phyloP scores from a whole-genome alignment of 35 echinoderm and acorn worm genomes.

The Amphiura filiformis region DNA sequence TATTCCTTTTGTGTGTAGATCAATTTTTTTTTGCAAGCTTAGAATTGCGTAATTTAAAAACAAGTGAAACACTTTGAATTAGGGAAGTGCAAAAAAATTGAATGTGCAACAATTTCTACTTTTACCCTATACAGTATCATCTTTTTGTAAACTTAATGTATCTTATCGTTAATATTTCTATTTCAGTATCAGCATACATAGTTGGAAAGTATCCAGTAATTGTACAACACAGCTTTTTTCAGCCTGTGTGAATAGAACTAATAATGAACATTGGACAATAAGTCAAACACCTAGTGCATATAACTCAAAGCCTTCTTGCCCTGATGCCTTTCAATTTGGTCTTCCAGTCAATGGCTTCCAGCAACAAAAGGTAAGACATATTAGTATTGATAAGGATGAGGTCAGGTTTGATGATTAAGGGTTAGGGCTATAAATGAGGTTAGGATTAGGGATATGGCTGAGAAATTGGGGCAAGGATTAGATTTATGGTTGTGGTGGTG shows the following conservation, averaged over 20 bases:
- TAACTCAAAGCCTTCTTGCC: neutral
- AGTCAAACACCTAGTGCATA: neutral
- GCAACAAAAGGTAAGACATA: constrained; percentile 10
- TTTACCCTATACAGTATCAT: too few species aligned
- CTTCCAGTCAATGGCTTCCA: constrained; percentile 17
- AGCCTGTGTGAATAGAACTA: neutral
- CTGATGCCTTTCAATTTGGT: neutral
- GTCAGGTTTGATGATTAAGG: neutral
- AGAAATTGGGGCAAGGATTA: too few species aligned
- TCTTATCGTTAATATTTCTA: too few species aligned
- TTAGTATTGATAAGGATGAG: neutral
- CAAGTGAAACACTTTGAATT: too few species aligned
- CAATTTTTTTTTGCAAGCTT: too few species aligned
- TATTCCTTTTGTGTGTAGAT: too few species aligned
- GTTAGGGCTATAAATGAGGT: neutral
- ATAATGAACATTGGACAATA: neutral
- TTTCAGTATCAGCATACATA: neutral
- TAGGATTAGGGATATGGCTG: too few species aligned
- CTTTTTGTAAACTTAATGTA: too few species aligned
- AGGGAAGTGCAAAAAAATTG: too few species aligned
- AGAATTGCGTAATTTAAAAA: too few species aligned
- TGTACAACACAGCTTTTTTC: neutral
- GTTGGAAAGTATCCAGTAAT: neutral
- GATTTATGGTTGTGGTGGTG: neutral
- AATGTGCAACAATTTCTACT: too few species aligned